phyloP scores from a whole-genome alignment of 2,797 vertebrate genomes.

The Borostomias antarcticus region DNA sequence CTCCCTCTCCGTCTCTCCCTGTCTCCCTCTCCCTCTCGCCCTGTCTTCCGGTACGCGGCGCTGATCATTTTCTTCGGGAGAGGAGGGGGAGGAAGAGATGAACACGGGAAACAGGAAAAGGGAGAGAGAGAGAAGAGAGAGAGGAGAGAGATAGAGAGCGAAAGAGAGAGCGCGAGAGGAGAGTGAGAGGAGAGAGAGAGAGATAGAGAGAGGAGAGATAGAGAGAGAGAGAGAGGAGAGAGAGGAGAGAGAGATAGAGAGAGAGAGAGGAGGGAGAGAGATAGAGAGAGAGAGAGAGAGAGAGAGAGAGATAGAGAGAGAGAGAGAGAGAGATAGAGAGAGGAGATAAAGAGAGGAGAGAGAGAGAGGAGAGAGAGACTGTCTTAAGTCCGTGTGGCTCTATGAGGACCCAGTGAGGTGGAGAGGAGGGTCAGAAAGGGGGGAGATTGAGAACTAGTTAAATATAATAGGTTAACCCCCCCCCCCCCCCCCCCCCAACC shows the following conservation, averaged over 20 bases:
- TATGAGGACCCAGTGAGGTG: constrained; percentile 41
- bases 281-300: neutral
- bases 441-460: constrained; percentile 68
- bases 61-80: constrained; percentile 78
- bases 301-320: neutral
- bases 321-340: neutral
- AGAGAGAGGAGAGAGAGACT: neutral
- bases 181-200: constrained; percentile 15
- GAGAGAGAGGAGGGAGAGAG: neutral
- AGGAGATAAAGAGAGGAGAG: neutral
- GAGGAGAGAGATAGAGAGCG: neutral
- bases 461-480: constrained; percentile 85
- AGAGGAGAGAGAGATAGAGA: neutral
- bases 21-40: constrained; percentile 55
- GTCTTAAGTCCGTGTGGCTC: constrained; percentile 82
- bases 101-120: too few species aligned
- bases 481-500: too few species aligned
- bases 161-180: constrained; percentile 17
- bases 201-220: neutral
- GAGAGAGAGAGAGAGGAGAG: constrained; percentile 1
- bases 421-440: constrained; percentile 47
- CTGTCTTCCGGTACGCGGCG: constrained; percentile 84
- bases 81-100: constrained; percentile 19
- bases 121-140: constrained; percentile 13
- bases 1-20: constrained; percentile 80